Percentiles rank a stretch among this genome's conserved stretches.
phyloP scores from a whole-genome alignment of 2,797 vertebrate species.

The Sorex maritimensis region DNA sequence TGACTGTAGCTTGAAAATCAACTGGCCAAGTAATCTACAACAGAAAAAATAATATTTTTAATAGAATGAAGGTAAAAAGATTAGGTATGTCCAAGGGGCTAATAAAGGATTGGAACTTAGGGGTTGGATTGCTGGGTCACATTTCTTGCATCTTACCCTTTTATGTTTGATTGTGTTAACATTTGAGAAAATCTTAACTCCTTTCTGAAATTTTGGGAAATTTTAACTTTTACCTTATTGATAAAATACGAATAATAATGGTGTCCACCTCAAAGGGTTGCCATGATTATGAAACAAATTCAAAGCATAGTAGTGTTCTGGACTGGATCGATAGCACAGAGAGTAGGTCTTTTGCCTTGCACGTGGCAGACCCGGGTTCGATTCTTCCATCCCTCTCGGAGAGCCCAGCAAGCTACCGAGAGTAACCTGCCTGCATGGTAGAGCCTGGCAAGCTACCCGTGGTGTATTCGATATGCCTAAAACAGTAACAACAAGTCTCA shows the following conservation, averaged over 20 bases:
- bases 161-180: background rate
- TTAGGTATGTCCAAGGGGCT: background rate
- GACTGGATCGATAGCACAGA: too few species aligned
- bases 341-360: too few species aligned
- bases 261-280: background rate
- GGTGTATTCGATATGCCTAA: too few species aligned
- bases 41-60: slow-evolving; percentile 9
- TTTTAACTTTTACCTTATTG: slow-evolving; percentile 52
- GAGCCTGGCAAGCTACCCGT: too few species aligned
- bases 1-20: slow-evolving; percentile 75
- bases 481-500: too few species aligned
- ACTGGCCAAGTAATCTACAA: slow-evolving; percentile 45
- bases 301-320: slow-evolving; percentile 59
- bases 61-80: background rate
- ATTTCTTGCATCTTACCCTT: background rate
- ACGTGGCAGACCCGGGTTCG: too few species aligned
- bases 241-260: slow-evolving; percentile 52
- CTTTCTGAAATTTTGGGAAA: background rate
- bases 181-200: slow-evolving; percentile 23
- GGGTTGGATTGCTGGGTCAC: background rate
- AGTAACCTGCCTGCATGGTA: too few species aligned
- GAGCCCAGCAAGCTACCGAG: too few species aligned
- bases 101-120: background rate
- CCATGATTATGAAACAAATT: slow-evolving; percentile 59
- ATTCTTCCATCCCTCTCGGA: too few species aligned